A percentile compares a stretch with the other conserved stretches of the same genome.
phyloP scores from a whole-genome alignment of 2,797 vertebrate genomes.

The Spinibarbus caldwelli region DNA sequence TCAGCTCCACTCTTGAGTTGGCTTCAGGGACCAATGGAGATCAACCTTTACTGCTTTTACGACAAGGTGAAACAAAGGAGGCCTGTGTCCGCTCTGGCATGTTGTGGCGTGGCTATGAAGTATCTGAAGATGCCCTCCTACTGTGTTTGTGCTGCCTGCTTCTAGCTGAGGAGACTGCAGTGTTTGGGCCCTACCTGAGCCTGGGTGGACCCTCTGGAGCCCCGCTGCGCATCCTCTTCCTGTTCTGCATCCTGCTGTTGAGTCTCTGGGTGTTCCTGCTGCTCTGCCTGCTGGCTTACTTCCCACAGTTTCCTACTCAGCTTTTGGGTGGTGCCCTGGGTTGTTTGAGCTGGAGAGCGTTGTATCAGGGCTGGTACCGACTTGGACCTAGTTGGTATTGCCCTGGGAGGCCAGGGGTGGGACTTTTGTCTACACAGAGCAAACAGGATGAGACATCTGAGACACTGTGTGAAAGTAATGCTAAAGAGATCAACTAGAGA shows the following conservation, averaged over 20 bases:
- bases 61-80: slow-evolving; percentile 79
- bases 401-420: slow-evolving; percentile 84
- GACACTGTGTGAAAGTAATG: neutral
- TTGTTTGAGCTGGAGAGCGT: slow-evolving; percentile 83
- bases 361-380: slow-evolving; percentile 89
- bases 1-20: slow-evolving; percentile 57
- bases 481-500: neutral
- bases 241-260: slow-evolving; percentile 86
- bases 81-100: slow-evolving; percentile 81
- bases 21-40: slow-evolving; percentile 40
- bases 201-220: slow-evolving; percentile 80
- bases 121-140: slow-evolving; percentile 88
- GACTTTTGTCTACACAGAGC: slow-evolving; percentile 76
- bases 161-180: slow-evolving; percentile 84
- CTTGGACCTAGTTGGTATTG: slow-evolving; percentile 83
- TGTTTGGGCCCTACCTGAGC: slow-evolving; percentile 87
- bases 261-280: slow-evolving; percentile 87
- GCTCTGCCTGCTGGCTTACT: slow-evolving; percentile 86
- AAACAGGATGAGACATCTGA: slow-evolving; percentile 23
- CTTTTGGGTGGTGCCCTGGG: slow-evolving; percentile 87
- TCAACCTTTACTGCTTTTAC: slow-evolving; percentile 78
- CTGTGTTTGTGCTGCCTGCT: slow-evolving; percentile 89
- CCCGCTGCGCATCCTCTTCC: slow-evolving; percentile 86
- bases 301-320: slow-evolving; percentile 87
- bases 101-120: slow-evolving; percentile 87